Evolutionary conservation across 2,113 vertebrate species (phyloP).

Genomic region (Cyanoderma ruficeps): DNA sequence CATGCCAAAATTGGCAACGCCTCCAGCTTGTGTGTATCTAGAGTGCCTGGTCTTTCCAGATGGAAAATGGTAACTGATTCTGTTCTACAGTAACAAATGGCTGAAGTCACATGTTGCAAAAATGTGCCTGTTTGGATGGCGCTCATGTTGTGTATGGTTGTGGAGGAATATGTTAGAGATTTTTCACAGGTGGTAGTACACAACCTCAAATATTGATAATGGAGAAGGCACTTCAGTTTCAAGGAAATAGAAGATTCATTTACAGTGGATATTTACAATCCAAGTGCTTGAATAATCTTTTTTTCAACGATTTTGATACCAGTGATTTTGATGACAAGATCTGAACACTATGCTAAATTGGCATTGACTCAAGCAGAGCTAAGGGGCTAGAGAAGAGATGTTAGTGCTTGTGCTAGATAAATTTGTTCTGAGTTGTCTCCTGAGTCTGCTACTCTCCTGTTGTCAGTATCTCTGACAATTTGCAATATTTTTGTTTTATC

Average conservation of each 20-base stretch:
- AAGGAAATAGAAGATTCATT: not conserved
- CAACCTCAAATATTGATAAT: not conserved
- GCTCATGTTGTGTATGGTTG: not conserved
- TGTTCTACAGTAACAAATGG: not conserved
- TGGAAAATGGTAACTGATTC: not conserved
- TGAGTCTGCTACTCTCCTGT: not conserved
- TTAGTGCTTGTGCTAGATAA: not conserved
- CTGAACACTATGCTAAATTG: not conserved
- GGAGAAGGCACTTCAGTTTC: not conserved
- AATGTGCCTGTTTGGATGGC: accelerated
- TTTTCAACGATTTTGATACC: not conserved
- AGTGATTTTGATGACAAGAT: not conserved
- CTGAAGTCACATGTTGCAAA: not conserved
- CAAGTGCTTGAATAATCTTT: not conserved
- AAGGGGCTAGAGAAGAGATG: not conserved
- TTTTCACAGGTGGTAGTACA: not conserved
- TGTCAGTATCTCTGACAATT: not conserved
- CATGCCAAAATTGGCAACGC: not conserved
- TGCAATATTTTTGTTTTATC: not conserved
- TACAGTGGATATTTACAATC: not conserved
- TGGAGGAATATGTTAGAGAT: not conserved
- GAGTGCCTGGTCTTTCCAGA: not conserved
- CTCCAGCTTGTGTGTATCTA: not conserved
- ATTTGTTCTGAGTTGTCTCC: not conserved
- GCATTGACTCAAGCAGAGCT: not conserved